Percentiles rank a stretch among this genome's conserved stretches.
These are phyloP conservation scores for Cichlasoma orientale DNA, from an alignment of 2,797 vertebrate genomes.

Conservation along the genomic window DNA sequence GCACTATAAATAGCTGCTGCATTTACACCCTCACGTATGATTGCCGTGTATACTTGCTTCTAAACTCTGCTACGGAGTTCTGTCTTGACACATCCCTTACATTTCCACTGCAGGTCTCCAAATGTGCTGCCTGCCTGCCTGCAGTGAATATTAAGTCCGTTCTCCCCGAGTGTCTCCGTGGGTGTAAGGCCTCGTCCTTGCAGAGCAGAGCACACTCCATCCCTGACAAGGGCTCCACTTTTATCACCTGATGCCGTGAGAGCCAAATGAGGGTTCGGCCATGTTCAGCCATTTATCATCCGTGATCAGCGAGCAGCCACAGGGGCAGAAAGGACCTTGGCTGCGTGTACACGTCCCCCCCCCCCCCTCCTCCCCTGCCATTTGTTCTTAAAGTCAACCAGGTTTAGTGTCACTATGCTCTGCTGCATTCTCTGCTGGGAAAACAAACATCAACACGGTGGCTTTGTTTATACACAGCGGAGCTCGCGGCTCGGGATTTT, in stretches of 20 bases:
- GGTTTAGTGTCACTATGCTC: constrained; percentile 67
- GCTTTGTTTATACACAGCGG: constrained; percentile 49
- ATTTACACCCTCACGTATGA: not conserved
- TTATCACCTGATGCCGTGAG: constrained; percentile 77
- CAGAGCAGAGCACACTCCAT: constrained; percentile 64
- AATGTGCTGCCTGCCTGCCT: constrained; percentile 26
- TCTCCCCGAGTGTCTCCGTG: constrained; percentile 51
- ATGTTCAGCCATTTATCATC: constrained; percentile 79
- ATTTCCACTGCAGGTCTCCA: constrained; percentile 36
- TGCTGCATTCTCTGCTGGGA: constrained; percentile 44
- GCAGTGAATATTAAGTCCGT: constrained; percentile 68
- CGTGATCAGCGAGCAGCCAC: constrained; percentile 63
- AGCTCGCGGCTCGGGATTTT: not conserved
- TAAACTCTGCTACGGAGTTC: constrained; percentile 6
- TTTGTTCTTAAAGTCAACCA: constrained; percentile 68
- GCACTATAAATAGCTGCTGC: constrained; percentile 4
- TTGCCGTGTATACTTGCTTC: not conserved
- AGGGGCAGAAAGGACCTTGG: constrained; percentile 78
- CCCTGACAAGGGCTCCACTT: constrained; percentile 72
- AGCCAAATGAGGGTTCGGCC: constrained; percentile 75
- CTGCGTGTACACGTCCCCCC: constrained; percentile 7
- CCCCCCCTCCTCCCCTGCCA: constrained; percentile 44
- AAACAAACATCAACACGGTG: constrained; percentile 54
- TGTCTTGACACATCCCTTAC: constrained; percentile 20
- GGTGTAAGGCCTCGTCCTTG: constrained; percentile 79